Evolutionary conservation across 2,797 vertebrate species (phyloP), one percentile per base, ranked within the genome.

Genomic region (Distichodus sexfasciatus): DNA sequence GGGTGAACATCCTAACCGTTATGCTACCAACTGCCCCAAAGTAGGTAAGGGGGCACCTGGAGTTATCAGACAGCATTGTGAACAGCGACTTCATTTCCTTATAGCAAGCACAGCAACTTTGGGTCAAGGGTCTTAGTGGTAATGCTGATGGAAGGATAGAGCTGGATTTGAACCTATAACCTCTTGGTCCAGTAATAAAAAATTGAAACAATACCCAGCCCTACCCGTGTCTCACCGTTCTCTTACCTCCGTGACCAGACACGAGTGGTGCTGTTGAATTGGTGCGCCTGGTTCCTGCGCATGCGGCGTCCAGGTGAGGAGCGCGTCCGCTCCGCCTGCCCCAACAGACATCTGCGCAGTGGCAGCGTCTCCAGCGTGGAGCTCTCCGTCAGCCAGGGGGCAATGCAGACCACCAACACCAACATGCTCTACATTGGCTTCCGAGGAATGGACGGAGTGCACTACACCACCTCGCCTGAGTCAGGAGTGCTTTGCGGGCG

Each of bases 271-370:
- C 91, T 99, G 6, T 88, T 99, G 76, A 94, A 99, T 79, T 99
- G 95, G 95, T 98, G 95, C 0, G 96, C 96, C 4, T 95, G 96
- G 96, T 98, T 99, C 77, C 90, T 98, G 82, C 89, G 94, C 29
- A 98, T 99, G 96, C 97, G 95, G 60, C 91, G 92, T 9, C 95
- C 96, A 0, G 94, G 94, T 0, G 94, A 96, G 80, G 94, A 92
- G 0, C 90, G 87, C 19, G 91, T 94, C 1, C 91, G 87, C 0
- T 86, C 92, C 0, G 93, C 91, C 23, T 96, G 94, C 61, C 91
- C 93, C 50, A 91, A 94, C 73, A 93, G 92, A 40, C 87, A 75
- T 28, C 87, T 87, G 0, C 90, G 57, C 2, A 67, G 90, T 4
- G 90, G 90, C 65, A 97, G 96, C 83, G 84, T 95, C 74, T 92